Percentiles rank a stretch among this genome's conserved stretches.
Conservation (phyloP, 2,888 invertebrate genomes). For the Pemphredon lugubris region DNA sequence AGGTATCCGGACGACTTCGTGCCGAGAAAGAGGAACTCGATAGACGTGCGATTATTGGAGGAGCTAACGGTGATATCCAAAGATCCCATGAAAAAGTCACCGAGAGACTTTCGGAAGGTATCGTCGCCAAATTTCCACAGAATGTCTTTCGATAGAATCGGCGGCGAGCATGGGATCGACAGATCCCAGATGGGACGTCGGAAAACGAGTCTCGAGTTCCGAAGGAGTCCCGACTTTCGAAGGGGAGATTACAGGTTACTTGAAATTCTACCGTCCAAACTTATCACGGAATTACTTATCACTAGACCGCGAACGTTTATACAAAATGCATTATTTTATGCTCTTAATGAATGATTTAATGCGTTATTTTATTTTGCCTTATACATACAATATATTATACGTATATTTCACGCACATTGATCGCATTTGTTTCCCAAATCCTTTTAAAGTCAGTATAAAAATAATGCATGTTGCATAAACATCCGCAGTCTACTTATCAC, state of each 20-base stretch:
- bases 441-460: no score
- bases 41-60: slow-evolving; percentile 75
- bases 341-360: no score
- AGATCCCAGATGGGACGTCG: slow-evolving; percentile 72
- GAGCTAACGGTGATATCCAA: slow-evolving; percentile 70
- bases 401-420: no score
- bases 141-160: slow-evolving; percentile 78
- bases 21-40: slow-evolving; percentile 76
- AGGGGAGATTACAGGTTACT: slow-evolving; percentile 75
- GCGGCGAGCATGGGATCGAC: slow-evolving; percentile 73
- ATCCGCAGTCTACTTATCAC: no score
- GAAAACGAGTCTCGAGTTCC: slow-evolving; percentile 78
- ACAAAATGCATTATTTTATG: no score
- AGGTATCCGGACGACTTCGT: slow-evolving; percentile 78
- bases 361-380: no score
- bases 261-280: no score
- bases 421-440: no score
- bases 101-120: slow-evolving; percentile 75
- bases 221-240: slow-evolving; percentile 77
- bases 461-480: no score
- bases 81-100: slow-evolving; percentile 70
- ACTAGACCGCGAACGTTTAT: no score
- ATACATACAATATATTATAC: no score
- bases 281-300: no score
- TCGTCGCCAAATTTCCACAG: slow-evolving; percentile 77